phyloP scores from a whole-genome alignment of 53 echinoderm and acorn worm species.

The Henricia sp. region DNA sequence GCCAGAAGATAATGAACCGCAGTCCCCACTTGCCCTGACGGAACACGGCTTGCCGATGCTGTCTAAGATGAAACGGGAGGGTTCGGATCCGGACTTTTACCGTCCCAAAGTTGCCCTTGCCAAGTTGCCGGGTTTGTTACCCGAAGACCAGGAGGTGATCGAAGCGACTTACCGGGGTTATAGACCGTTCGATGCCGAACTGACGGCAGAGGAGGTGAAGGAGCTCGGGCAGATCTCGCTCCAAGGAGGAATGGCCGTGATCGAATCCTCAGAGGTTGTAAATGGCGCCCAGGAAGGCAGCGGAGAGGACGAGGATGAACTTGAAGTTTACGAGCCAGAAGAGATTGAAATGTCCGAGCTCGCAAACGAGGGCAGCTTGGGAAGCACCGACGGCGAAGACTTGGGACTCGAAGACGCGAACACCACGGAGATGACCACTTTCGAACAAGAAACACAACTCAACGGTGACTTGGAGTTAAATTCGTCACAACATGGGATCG shows the following conservation, averaged over 20 bases:
- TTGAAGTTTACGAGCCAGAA: constrained; percentile 30
- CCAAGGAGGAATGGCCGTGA: not conserved
- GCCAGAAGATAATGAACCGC: constrained; percentile 24
- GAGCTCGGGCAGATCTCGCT: not conserved
- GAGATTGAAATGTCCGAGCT: constrained; percentile 52
- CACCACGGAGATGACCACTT: constrained; percentile 16
- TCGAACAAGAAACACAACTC: constrained; percentile 39
- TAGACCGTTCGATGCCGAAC: constrained; percentile 36
- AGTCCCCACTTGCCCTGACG: constrained; percentile 20
- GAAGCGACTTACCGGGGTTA: constrained; percentile 40
- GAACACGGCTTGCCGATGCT: constrained; percentile 53
- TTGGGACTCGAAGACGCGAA: not conserved
- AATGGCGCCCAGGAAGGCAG: not conserved
- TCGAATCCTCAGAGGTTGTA: constrained; percentile 34
- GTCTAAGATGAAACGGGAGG: not conserved
- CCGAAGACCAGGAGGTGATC: constrained; percentile 44
- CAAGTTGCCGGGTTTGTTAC: constrained; percentile 33
- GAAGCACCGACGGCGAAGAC: not conserved
- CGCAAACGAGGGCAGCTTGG: not conserved
- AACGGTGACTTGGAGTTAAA: constrained; percentile 20
- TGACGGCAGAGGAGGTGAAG: constrained; percentile 34
- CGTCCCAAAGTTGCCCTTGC: constrained; percentile 3
- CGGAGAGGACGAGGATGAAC: constrained; percentile 10
- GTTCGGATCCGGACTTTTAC: constrained; percentile 41
- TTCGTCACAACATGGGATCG: not conserved